Evolutionary conservation across 2,888 invertebrate genomes (phyloP).

Genomic region (Sminthurinus aureus): DNA sequence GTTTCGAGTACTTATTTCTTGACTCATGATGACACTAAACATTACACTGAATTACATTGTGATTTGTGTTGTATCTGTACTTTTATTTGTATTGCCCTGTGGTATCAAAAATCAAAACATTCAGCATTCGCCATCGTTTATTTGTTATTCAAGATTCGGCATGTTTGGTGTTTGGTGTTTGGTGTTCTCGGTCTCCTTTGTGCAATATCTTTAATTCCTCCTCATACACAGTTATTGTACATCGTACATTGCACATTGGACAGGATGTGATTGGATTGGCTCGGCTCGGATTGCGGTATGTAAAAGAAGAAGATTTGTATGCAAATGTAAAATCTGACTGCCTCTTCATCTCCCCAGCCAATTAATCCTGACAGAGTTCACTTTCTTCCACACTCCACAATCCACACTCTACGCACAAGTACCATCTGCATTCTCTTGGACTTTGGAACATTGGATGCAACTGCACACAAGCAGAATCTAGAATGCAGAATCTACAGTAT

Average conservation of each 20-base stretch:
- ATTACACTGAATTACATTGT: not conserved
- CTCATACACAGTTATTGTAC: not conserved
- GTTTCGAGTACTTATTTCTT: no score
- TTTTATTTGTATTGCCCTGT: not conserved
- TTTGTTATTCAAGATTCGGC: not conserved
- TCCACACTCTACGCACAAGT: no score
- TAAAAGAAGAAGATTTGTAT: not conserved
- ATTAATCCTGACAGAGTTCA: constrained; percentile 24
- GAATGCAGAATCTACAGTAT: no score
- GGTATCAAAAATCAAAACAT: not conserved
- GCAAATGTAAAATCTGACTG: constrained; percentile 12
- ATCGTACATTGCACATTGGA: not conserved
- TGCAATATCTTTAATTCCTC: not conserved
- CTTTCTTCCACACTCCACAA: not conserved
- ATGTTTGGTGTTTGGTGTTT: no score
- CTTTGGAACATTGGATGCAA: no score
- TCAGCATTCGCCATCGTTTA: no score
- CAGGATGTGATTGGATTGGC: not conserved
- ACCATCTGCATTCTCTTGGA: no score
- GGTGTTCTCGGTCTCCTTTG: not conserved
- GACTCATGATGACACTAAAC: no score
- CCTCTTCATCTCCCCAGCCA: constrained; percentile 7
- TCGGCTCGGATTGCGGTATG: not conserved
- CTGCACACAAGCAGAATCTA: no score
- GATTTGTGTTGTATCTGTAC: not conserved